Evolutionary conservation across 2,888 invertebrate genomes (phyloP).

Genomic region (Megamerina dolium): DNA sequence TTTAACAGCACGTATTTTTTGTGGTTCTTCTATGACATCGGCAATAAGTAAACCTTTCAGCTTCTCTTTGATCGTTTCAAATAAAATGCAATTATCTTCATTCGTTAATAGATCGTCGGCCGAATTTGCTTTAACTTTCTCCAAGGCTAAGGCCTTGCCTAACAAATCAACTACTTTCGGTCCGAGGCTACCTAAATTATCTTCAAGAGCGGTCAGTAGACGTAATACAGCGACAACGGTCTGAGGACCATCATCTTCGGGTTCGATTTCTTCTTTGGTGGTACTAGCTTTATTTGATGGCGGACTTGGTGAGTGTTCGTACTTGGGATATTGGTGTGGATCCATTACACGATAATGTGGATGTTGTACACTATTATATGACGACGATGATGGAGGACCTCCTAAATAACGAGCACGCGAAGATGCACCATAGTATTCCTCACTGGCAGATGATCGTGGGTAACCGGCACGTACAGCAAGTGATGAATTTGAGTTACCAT

Average conservation of each 20-base stretch:
- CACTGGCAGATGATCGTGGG: too few species aligned
- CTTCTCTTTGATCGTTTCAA: conserved; percentile 83
- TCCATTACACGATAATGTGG: conserved; percentile 39
- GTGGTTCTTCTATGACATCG: conserved; percentile 54
- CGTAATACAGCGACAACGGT: conserved; percentile 65
- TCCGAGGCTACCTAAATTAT: conserved; percentile 76
- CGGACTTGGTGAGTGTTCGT: conserved; percentile 21
- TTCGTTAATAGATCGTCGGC: conserved; percentile 68
- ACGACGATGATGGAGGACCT: too few species aligned
- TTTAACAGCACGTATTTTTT: conserved; percentile 66
- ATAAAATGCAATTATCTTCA: conserved; percentile 66
- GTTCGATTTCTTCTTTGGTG: conserved; percentile 39
- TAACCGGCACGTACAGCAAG: too few species aligned
- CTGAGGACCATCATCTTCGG: conserved; percentile 52
- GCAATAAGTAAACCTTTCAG: conserved; percentile 72
- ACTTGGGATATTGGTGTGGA: conserved; percentile 42
- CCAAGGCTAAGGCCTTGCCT: conserved; percentile 71
- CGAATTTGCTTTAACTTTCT: conserved; percentile 66
- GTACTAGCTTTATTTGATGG: conserved; percentile 24
- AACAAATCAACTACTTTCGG: conserved; percentile 71
- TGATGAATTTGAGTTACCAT: too few species aligned
- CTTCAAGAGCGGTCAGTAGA: conserved; percentile 73
- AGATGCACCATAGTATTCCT: conserved; percentile 4
- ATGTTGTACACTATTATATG: conserved; percentile 3
- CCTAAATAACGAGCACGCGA: too few species aligned